phyloP scores from a whole-genome alignment of 1,140 invertebrate genomes.

The Xylocopa sonorina region DNA sequence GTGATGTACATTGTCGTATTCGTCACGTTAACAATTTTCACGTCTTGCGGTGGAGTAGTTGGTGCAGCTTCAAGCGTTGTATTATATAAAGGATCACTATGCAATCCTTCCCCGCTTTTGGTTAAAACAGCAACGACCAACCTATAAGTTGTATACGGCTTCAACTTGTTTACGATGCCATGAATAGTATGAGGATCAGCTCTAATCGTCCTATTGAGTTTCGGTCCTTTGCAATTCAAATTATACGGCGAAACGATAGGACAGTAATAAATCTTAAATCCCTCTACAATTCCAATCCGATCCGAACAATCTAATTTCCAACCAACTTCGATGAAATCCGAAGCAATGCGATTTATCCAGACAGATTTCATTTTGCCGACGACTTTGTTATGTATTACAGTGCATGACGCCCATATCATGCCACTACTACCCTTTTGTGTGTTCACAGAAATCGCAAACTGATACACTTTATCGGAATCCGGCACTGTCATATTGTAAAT shows the following conservation, averaged over 20 bases:
- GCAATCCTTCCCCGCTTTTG: conserved; percentile 86
- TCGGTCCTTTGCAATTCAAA: conserved; percentile 77
- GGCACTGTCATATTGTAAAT: conserved; percentile 82
- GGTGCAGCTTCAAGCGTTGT: conserved; percentile 89
- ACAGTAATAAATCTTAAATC: conserved; percentile 87
- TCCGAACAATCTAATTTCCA: conserved; percentile 89
- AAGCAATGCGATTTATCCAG: conserved; percentile 83
- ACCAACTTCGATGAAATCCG: conserved; percentile 84
- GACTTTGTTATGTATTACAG: conserved; percentile 86
- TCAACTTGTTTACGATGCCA: conserved; percentile 81
- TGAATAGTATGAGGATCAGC: conserved; percentile 75
- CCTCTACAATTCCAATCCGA: conserved; percentile 85
- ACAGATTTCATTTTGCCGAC: conserved; percentile 87
- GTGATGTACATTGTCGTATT: conserved; percentile 86
- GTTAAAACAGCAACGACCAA: conserved; percentile 89
- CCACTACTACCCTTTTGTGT: conserved; percentile 85
- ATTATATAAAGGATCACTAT: conserved; percentile 86
- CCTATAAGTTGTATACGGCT: conserved; percentile 91
- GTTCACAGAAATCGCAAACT: conserved; percentile 89
- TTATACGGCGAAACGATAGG: conserved; percentile 83
- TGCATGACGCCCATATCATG: conserved; percentile 90
- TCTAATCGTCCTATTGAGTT: conserved; percentile 81
- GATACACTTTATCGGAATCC: conserved; percentile 81
- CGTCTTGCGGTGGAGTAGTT: conserved; percentile 82
- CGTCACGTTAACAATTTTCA: conserved; percentile 85